A percentile compares a stretch with the other conserved stretches of the same genome.
Conservation (phyloP, 2,888 invertebrate species). For the Tiphia femorata region DNA sequence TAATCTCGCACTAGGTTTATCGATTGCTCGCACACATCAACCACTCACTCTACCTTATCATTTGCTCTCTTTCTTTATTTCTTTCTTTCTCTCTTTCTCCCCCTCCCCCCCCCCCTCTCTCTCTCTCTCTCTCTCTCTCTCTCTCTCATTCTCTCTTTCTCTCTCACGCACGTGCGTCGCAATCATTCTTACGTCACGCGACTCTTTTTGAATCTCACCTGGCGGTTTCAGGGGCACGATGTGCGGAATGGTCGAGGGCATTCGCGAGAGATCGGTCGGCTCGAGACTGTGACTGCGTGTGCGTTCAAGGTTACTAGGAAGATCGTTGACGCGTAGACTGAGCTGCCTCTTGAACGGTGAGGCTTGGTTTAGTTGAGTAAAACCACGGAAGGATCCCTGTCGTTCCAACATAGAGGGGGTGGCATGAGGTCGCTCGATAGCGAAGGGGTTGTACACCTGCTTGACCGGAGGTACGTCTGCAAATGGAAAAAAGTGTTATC, state of each 20-base stretch:
- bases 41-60: neutral
- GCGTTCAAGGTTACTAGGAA: conserved; percentile 95
- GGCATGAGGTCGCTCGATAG: conserved; percentile 95
- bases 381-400: conserved; percentile 95
- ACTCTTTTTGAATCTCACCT: conserved; percentile 54
- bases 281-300: conserved; percentile 70
- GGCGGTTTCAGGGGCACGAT: conserved; percentile 68
- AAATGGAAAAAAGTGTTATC: neutral
- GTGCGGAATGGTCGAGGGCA: conserved; percentile 62
- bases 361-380: conserved; percentile 84
- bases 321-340: conserved; percentile 93
- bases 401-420: conserved; percentile 94
- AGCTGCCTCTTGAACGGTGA: conserved; percentile 97
- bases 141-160: neutral
- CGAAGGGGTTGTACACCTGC: conserved; percentile 88
- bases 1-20: too few species aligned
- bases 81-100: too few species aligned
- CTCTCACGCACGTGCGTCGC: neutral
- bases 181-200: neutral
- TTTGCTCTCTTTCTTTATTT: too few species aligned
- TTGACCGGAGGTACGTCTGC: conserved; percentile 71
- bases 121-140: neutral
- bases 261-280: conserved; percentile 65
- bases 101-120: too few species aligned
- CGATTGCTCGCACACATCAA: too few species aligned